Evolutionary conservation across 2,888 invertebrate genomes (phyloP).

Genomic region (Hartigia nigra): DNA sequence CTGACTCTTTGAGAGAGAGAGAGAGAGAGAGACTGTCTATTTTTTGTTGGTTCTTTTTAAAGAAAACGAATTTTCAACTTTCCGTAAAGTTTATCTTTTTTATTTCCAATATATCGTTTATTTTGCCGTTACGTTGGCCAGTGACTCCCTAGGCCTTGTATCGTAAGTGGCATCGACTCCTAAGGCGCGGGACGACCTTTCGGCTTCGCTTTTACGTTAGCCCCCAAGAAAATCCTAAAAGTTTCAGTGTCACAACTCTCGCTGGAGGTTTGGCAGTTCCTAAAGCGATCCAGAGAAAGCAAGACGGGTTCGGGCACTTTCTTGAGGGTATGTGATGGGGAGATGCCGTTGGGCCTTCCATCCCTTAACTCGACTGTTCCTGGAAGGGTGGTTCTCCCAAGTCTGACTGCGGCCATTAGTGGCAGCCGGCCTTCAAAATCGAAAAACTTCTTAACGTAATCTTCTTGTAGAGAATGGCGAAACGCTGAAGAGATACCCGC

Average conservation of each 20-base stretch:
- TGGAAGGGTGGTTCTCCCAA: background rate
- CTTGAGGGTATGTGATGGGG: background rate
- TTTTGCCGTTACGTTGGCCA: background rate
- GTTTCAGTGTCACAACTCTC: conserved; percentile 40
- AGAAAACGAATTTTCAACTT: background rate
- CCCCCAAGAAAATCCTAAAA: conserved; percentile 53
- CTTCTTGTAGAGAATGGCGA: background rate
- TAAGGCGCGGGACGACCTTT: background rate
- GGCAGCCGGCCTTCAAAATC: conserved; percentile 47
- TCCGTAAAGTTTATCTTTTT: background rate
- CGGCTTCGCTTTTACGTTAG: conserved; percentile 14
- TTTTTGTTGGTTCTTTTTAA: background rate
- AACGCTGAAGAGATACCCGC: background rate
- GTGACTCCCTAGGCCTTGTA: background rate
- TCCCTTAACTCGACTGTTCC: conserved; percentile 14
- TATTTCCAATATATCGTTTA: background rate
- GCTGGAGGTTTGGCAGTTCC: conserved; percentile 6
- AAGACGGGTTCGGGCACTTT: background rate
- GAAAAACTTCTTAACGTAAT: conserved; percentile 40
- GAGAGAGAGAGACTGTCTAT: too few species aligned
- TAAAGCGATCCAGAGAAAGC: background rate
- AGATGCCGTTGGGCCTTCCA: conserved; percentile 25
- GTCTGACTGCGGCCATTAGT: conserved; percentile 37
- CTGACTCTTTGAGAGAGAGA: conserved; percentile 6
- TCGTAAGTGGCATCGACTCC: background rate